phyloP scores from a whole-genome alignment of 2,888 invertebrate genomes.

The Tinea pellionella region DNA sequence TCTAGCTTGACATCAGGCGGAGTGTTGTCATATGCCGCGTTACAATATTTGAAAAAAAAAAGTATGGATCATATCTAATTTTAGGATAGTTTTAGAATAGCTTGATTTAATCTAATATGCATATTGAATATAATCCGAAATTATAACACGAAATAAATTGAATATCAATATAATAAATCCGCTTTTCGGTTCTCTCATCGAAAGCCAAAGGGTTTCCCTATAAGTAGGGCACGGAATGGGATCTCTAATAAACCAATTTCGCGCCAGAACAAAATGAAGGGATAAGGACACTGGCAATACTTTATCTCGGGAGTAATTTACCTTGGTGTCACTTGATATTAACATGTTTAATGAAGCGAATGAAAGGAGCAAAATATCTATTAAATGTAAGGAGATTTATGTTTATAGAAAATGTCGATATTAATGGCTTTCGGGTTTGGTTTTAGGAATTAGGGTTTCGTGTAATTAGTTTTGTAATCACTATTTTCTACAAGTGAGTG shows the following conservation, averaged over 20 bases:
- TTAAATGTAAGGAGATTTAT: slow-evolving; percentile 1
- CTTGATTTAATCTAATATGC: no score
- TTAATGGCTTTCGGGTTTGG: not conserved
- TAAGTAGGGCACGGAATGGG: slow-evolving; percentile 7
- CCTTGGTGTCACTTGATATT: slow-evolving; percentile 10
- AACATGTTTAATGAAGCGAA: slow-evolving; percentile 1
- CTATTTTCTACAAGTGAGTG: no score
- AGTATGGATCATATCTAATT: no score
- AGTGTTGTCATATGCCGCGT: no score
- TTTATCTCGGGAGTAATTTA: slow-evolving; percentile 7
- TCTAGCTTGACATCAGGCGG: no score
- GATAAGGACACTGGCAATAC: slow-evolving; percentile 4
- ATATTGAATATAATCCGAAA: not conserved
- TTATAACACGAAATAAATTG: not conserved
- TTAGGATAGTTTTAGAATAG: no score
- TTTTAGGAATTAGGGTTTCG: not conserved
- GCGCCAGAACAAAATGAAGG: slow-evolving; percentile 20
- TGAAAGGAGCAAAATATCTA: slow-evolving; percentile 1
- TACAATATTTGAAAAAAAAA: no score
- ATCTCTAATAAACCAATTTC: slow-evolving; percentile 24
- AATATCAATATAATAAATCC: not conserved
- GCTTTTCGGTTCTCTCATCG: not conserved
- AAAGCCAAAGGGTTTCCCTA: not conserved
- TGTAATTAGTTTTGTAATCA: not conserved
- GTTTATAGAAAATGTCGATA: not conserved